Base-by-base conservation (phyloP, 2,113 vertebrate species). In the Rhinichthys klamathensis region DNA sequence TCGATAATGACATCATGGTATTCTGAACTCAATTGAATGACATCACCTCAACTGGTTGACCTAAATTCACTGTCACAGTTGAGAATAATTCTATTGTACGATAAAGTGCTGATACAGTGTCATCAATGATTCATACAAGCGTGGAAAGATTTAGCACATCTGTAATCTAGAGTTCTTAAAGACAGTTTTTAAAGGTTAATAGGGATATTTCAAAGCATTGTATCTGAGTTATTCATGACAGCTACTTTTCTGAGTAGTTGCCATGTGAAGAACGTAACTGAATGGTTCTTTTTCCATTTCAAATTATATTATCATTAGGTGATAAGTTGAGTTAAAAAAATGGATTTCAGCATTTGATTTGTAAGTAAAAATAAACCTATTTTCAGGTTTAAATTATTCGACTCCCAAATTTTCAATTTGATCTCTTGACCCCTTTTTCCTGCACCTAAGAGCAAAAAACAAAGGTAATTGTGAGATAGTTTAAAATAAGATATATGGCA, bases 21-120 rank as follows among this genome's bases (percentile, higher is more conserved):
- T 88, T 88, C 87, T 67, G 46, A 80, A 67, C 84, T 70, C 46
- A 83, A 73, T 75, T 82, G 78, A 41, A 82, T 83, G 84, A 86
- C 84, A 86, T 88, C 75, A 86, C 27, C 82, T 80, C 82, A 80
- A 65, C 4, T 21, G 58, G 25, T 2, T 44, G 44, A 73, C 65
- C 80, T 88, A 58, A 83, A 82, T 79, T 70, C 32, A 74, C 51
- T 49, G 63, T 78, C 56, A 12, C 23, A 30, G 11, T n/a, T 73
- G 25, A 54, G 38, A 32, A 21, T 61, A 78, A 6, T 58, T 74
- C 70, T 70, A 46, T 82, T 69, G 11, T 61, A 18, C 6, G 30
- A 54, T 56, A 82, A 70, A 58, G 76, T 44, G 67, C 65, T 78
- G 51, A 27, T 78, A 30, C 49, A 27, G 35, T 61, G 46, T 27